phyloP scores from a whole-genome alignment of 2,113 vertebrate species.

The Leptodactylus fuscus region DNA sequence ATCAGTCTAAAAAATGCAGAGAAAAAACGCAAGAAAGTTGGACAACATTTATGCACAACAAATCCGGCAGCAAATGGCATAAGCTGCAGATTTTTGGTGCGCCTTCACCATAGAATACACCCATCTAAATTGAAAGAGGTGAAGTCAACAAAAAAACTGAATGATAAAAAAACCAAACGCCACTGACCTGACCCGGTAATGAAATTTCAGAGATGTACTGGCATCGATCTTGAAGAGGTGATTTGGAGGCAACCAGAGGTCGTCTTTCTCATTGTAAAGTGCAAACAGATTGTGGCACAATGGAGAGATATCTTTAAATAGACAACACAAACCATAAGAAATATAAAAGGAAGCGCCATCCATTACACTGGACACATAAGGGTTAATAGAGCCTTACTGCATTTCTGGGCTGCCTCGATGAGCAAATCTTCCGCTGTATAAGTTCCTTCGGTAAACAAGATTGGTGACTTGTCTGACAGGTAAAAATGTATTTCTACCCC shows the following conservation, averaged over 20 bases:
- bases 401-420: constrained; percentile 84
- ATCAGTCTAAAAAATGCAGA: no score
- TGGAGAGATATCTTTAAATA: constrained; percentile 85
- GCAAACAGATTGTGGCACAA: constrained; percentile 94
- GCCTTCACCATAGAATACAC: no score
- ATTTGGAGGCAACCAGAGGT: constrained; percentile 91
- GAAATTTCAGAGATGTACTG: constrained; percentile 80
- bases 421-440: constrained; percentile 87
- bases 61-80: no score
- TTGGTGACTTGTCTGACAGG: constrained; percentile 73
- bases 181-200: constrained; percentile 94
- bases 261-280: constrained; percentile 82
- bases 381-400: constrained; percentile 80
- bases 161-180: no score
- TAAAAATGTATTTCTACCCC: constrained; percentile 91
- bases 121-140: no score
- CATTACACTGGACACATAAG: background rate
- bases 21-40: no score
- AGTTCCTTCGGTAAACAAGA: constrained; percentile 78
- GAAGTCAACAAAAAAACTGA: no score
- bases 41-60: no score
- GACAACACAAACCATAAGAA: background rate
- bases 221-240: constrained; percentile 84
- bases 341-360: background rate
- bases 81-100: no score